Conservation (phyloP, 2,888 invertebrate species). For the Mycogona germanica region DNA sequence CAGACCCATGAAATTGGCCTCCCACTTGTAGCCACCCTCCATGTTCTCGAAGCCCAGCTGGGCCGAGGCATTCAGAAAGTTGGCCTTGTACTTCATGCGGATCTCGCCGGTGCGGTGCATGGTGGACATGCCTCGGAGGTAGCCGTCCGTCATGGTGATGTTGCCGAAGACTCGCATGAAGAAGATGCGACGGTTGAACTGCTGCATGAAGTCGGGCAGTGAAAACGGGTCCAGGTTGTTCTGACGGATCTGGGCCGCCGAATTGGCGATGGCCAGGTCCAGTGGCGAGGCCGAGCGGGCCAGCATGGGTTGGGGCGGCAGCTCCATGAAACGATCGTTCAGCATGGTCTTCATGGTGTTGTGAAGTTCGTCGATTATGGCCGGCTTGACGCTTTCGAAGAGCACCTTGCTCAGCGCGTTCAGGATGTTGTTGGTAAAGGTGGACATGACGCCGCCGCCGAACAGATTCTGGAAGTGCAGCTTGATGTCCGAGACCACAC, state of each 20-base stretch:
- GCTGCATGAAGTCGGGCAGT: constrained; percentile 37
- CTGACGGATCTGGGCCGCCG: constrained; percentile 51
- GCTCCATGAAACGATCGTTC: constrained; percentile 54
- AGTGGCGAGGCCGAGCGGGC: constrained; percentile 76
- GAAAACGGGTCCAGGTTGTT: constrained; percentile 61
- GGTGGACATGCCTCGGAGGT: constrained; percentile 64
- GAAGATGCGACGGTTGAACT: constrained; percentile 21
- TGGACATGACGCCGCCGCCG: constrained; percentile 51
- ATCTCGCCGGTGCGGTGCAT: constrained; percentile 44
- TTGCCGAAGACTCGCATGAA: constrained; percentile 39
- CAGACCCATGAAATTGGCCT: constrained; percentile 21
- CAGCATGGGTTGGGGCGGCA: constrained; percentile 49
- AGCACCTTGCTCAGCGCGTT: constrained; percentile 69
- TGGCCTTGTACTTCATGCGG: constrained; percentile 20
- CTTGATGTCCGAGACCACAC: constrained; percentile 57
- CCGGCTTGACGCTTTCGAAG: constrained; percentile 77
- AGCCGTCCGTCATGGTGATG: constrained; percentile 56
- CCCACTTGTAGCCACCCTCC: constrained; percentile 25
- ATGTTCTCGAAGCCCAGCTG: constrained; percentile 25
- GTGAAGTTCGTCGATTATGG: constrained; percentile 57
- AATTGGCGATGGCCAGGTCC: constrained; percentile 66
- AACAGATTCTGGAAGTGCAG: constrained; percentile 67
- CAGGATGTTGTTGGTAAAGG: constrained; percentile 43
- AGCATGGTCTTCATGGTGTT: constrained; percentile 57
- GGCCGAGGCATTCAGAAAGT: constrained; percentile 16